phyloP scores from a whole-genome alignment of 2,888 invertebrate genomes.

The Yponomeuta evonymella region DNA sequence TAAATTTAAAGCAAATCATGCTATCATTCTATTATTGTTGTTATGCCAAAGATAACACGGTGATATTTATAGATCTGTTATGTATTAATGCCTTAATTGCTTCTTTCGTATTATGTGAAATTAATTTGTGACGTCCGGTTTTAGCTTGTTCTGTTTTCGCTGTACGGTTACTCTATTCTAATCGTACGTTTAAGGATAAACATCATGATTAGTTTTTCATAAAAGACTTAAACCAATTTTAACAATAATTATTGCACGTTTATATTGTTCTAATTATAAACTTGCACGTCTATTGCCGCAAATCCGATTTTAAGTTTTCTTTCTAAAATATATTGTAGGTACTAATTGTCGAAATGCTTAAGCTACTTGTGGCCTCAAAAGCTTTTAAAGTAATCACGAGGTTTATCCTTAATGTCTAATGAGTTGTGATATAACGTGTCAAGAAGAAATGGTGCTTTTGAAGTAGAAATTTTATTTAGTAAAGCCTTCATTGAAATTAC shows the following conservation, averaged over 20 bases:
- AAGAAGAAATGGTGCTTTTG: conserved; percentile 8
- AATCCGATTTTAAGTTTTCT: no score
- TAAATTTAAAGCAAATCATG: no score
- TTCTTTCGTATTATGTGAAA: not conserved
- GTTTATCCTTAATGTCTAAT: not conserved
- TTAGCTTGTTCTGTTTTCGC: not conserved
- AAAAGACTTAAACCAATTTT: no score
- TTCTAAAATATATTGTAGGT: no score
- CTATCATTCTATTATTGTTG: no score
- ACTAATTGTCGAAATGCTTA: no score
- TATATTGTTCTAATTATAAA: no score
- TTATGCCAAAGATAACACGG: not conserved
- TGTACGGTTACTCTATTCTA: not conserved
- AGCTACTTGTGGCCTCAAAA: no score
- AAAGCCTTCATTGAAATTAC: not conserved
- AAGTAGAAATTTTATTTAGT: conserved; percentile 13
- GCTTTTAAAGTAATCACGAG: no score
- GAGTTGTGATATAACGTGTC: not conserved
- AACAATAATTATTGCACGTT: no score
- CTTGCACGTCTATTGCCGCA: no score
- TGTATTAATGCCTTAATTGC: not conserved
- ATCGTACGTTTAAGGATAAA: not conserved
- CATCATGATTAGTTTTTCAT: no score
- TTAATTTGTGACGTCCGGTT: not conserved
- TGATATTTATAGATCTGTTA: not conserved